Evolutionary conservation across 1,140 invertebrate species (phyloP).

Genomic region (Sminthurides bifidus): DNA sequence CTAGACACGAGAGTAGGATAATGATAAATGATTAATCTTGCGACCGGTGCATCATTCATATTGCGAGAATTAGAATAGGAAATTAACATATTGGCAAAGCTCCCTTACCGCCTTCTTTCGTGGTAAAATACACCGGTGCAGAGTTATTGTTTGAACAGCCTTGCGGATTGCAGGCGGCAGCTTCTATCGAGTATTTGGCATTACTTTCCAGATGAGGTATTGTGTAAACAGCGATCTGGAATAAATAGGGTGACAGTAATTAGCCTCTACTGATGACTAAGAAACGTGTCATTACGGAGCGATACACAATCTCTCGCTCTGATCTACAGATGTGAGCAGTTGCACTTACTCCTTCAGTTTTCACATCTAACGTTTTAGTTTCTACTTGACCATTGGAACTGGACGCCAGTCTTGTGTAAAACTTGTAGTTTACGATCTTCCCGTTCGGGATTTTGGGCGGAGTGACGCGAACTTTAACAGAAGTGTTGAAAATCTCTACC

Average conservation of each 20-base stretch:
- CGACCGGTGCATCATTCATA: not conserved
- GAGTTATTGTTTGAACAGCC: slow-evolving; percentile 46
- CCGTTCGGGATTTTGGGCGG: too few species aligned
- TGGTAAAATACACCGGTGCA: slow-evolving; percentile 39
- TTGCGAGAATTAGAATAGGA: not conserved
- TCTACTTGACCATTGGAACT: too few species aligned
- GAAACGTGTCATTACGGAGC: too few species aligned
- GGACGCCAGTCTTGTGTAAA: too few species aligned
- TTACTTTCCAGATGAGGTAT: slow-evolving; percentile 37
- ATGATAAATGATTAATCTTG: not conserved
- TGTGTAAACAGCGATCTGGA: slow-evolving; percentile 32
- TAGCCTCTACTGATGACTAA: too few species aligned
- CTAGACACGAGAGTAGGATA: slow-evolving; percentile 5
- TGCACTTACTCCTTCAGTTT: not conserved
- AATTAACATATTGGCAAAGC: not conserved
- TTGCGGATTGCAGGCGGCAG: slow-evolving; percentile 57
- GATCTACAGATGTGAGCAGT: not conserved
- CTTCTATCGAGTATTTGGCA: slow-evolving; percentile 51
- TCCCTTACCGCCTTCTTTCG: slow-evolving; percentile 46
- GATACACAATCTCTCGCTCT: not conserved
- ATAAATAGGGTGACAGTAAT: not conserved
- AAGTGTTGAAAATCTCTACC: slow-evolving; percentile 48
- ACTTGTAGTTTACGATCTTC: too few species aligned
- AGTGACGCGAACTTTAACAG: slow-evolving; percentile 24
- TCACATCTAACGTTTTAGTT: not conserved